A percentile compares a stretch with the other conserved stretches of the same genome.
phyloP scores from a whole-genome alignment of 2,888 invertebrate genomes.

The Drosophila falleni region DNA sequence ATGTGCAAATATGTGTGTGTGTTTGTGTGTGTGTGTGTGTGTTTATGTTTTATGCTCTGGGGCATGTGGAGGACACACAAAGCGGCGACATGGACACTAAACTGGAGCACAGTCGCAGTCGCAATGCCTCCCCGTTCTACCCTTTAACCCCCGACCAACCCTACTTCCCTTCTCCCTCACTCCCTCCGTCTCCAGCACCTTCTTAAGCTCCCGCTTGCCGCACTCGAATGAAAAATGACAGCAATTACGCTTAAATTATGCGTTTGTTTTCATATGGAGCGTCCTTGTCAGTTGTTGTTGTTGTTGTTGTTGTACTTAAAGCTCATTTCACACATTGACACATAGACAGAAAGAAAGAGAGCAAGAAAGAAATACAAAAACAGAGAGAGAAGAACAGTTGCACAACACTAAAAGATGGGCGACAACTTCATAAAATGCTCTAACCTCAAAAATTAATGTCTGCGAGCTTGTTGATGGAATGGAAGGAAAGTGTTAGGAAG shows the following conservation, averaged over 20 bases:
- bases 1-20: neutral
- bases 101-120: conserved; percentile 61
- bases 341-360: conserved; percentile 19
- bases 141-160: neutral
- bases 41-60: conserved; percentile 12
- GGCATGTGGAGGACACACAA: conserved; percentile 41
- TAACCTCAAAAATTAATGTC: conserved; percentile 38
- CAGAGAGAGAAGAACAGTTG: conserved; percentile 5
- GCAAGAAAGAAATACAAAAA: neutral
- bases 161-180: neutral
- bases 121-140: neutral
- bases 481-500: neutral
- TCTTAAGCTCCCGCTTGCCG: conserved; percentile 16
- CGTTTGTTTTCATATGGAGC: conserved; percentile 79
- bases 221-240: conserved; percentile 80
- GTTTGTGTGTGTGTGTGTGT: neutral
- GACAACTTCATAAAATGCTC: conserved; percentile 39
- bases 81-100: conserved; percentile 60
- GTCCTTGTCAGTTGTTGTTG: conserved; percentile 65
- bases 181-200: neutral
- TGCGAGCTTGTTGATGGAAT: conserved; percentile 8
- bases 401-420: conserved; percentile 13
- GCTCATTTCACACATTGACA: conserved; percentile 77
- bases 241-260: conserved; percentile 83
- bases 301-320: conserved; percentile 58